These are phyloP conservation scores for Agonopterix alstromeriana DNA, from an alignment of 2,888 invertebrate genomes.

Conservation along the genomic window DNA sequence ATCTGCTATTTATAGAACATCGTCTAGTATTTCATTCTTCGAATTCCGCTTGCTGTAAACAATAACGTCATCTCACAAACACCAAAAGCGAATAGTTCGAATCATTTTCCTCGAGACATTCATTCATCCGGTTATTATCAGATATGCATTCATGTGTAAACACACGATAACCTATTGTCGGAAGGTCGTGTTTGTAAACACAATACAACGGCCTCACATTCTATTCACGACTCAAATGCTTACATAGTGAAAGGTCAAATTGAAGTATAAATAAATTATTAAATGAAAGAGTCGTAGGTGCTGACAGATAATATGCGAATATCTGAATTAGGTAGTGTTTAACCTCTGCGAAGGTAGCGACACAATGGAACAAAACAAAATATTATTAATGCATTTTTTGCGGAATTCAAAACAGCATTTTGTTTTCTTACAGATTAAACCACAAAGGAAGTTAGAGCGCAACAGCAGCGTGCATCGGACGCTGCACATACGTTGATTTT, in stretches of 20 bases:
- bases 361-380: too few relatives aligned
- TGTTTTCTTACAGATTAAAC: too few relatives aligned
- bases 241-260: slow-evolving; percentile 32
- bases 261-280: slow-evolving; percentile 1
- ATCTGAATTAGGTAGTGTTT: too few relatives aligned
- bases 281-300: too few relatives aligned
- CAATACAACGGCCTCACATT: slow-evolving; percentile 31
- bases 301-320: background rate
- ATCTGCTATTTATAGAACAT: slow-evolving; percentile 62
- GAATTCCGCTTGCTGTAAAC: slow-evolving; percentile 58
- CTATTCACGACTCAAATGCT: slow-evolving; percentile 31
- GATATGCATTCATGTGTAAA: slow-evolving; percentile 33
- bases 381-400: too few relatives aligned
- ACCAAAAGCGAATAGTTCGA: slow-evolving; percentile 24
- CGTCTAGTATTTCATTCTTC: slow-evolving; percentile 58
- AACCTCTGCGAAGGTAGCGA: too few relatives aligned
- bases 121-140: slow-evolving; percentile 39
- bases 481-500: too few relatives aligned
- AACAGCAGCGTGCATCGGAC: too few relatives aligned
- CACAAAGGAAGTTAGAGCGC: too few relatives aligned
- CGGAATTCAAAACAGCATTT: too few relatives aligned
- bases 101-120: slow-evolving; percentile 29
- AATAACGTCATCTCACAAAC: slow-evolving; percentile 39
- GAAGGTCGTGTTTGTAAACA: slow-evolving; percentile 58
- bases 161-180: slow-evolving; percentile 52